Conservation (phyloP, 2,797 vertebrate genomes). For the Peromyscus melanophrys region DNA sequence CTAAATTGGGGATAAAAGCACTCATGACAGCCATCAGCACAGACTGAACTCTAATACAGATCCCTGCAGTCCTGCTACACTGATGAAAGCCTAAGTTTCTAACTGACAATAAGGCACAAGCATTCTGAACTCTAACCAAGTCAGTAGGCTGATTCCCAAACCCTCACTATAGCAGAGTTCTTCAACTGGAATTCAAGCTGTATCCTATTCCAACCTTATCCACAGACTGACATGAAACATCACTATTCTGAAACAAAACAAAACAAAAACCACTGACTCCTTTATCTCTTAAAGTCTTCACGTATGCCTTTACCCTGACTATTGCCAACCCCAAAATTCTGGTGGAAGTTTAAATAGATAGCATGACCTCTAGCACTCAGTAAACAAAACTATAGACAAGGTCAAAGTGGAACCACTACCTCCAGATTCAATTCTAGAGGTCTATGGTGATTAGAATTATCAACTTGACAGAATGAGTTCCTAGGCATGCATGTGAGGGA, state of each 20-base stretch:
- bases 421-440: slow-evolving; percentile 14
- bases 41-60: slow-evolving; percentile 33
- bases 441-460: background rate
- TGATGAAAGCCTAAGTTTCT: slow-evolving; percentile 12
- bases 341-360: slow-evolving; percentile 40
- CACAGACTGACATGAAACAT: slow-evolving; percentile 20
- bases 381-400: slow-evolving; percentile 48
- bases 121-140: slow-evolving; percentile 40
- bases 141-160: background rate
- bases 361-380: background rate
- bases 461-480: background rate
- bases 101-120: slow-evolving; percentile 28
- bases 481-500: background rate
- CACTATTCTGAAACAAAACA: background rate
- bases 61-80: background rate
- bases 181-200: slow-evolving; percentile 31
- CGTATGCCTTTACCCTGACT: slow-evolving; percentile 25
- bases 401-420: slow-evolving; percentile 4
- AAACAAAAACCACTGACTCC: background rate
- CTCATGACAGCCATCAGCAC: slow-evolving; percentile 60
- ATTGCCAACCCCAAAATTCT: background rate
- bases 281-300: slow-evolving; percentile 33
- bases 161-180: background rate
- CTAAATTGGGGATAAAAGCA: slow-evolving; percentile 50
- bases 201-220: background rate